Base-by-base conservation (phyloP, 2,113 vertebrate genomes). In the Aspidoscelis tigris region DNA sequence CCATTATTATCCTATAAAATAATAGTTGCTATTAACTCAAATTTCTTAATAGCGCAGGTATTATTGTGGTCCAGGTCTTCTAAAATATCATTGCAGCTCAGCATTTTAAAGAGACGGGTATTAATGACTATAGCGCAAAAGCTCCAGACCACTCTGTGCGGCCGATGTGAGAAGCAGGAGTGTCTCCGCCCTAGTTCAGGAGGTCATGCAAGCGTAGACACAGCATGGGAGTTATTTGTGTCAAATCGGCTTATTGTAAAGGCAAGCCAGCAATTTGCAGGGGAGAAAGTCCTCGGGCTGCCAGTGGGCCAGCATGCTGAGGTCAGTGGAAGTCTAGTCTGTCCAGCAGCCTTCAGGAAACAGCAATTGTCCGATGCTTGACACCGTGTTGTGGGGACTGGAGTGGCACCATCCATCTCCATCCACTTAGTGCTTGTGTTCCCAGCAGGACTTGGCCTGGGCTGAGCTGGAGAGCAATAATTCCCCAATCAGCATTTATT, bases 321-420 rank as follows among this genome's bases (percentile, higher is more conserved):
- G 96, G 96, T 96, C 96, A 97, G 91, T 93, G 96, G 95, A 91
- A 87, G 94, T 88, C 83, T 92, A 89, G 88, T 87, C 93, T 92
- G 94, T 95, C 94, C 95, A 92, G 89, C 92, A 92, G 89, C 92
- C 94, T 95, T 91, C 94, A 90, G 92, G 94, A 96, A 95, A 96
- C 94, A 92, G 93, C 93, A 95, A 96, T 97, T 96, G 96, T 95
- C 95, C 90, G 39, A 85, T 93, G 96, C 94, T 94, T 95, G 96
- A 97, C 95, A 95, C 86, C 76, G 92, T 75, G 93, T 92, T 91
- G 53, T 81, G 91, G 93, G 93, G 93, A 90, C 86, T 90, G 81
- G 86, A 89, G 92, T 86, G 76, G 85, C 95, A 90, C 92, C 95
- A 96, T 96, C 96, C 96, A 96, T 97, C 96, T 97, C 95, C 88